phyloP scores from a whole-genome alignment of 2,888 invertebrate species.

The Pseudococcus longispinus region DNA sequence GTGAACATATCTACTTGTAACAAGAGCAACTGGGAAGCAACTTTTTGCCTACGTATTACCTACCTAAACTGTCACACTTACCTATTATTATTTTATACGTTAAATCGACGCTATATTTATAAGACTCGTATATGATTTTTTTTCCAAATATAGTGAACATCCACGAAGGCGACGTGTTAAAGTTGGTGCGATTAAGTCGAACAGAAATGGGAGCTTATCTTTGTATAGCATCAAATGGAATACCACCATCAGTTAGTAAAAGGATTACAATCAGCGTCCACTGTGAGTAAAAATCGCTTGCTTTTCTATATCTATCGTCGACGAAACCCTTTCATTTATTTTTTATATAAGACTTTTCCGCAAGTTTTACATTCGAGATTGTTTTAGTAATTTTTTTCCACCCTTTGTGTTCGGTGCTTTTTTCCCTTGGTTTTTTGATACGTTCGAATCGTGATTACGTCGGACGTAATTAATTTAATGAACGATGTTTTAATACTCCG shows the following conservation, averaged over 20 bases:
- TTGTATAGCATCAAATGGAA: conserved; percentile 87
- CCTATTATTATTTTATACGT: neutral
- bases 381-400: neutral
- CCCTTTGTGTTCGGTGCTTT: neutral
- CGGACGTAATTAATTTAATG: neutral
- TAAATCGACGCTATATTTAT: neutral
- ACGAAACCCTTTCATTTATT: conserved; percentile 2
- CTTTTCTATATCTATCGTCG: conserved; percentile 8
- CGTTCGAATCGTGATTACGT: neutral
- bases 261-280: conserved; percentile 86
- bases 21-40: neutral
- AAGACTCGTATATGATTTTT: neutral
- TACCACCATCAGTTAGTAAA: conserved; percentile 88
- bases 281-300: conserved; percentile 73
- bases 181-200: conserved; percentile 80
- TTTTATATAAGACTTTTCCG: neutral
- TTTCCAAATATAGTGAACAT: conserved; percentile 66
- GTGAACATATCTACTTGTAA: neutral
- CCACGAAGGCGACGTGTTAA: conserved; percentile 78
- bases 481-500: neutral
- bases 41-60: neutral
- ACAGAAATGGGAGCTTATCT: conserved; percentile 91
- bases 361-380: neutral
- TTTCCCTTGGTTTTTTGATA: neutral
- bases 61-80: neutral